Base-by-base conservation (phyloP, 2,113 vertebrate species). In the Cyprinodon brontotheroides region DNA sequence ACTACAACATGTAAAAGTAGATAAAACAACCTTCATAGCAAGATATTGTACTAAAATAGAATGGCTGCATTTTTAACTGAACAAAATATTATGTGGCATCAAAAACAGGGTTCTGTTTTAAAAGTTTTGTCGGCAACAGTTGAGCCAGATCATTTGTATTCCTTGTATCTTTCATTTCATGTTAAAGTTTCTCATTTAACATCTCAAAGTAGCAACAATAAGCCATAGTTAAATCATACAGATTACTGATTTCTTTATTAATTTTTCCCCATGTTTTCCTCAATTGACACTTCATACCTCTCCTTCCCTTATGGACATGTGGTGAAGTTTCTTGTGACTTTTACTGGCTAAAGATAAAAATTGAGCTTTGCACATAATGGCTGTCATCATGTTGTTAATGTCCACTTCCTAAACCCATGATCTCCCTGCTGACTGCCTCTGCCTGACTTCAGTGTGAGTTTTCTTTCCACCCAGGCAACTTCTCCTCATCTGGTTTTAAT, bases 401-500 rank as follows among this genome's bases (percentile, higher is more conserved):
- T 82, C 59, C n/a, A 47, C 0, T 73, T 70, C 66, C 59, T 72
- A 69, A 60, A 80, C 57, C 61, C 53, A 15, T 40, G 9, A 11
- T 60, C 59, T 65, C 8, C 22, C 38, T 45, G 13, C 20, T 48
- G 2, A 39, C 11, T 17, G 37, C 48, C 36, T 79, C n/a, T 47
- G 1, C 43, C 48, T 61, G 50, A 69, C 13, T 59, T 67, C n/a
- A 36, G 15, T 64, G 43, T 79, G 61, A 40, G 39, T 13, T 72
- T 74, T 61, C 78, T 48, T 45, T 79, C 50, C 62, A 1, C 29
- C 4, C 74, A 73, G 6, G 14, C n/a, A 22, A 48, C 64, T 38
- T 71, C 65, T 3, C 11, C 63, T 84, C 85, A 89, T 88, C 88
- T 91, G 87, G 84, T 90, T 91, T 74, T 79, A 73, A 79, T 92